phyloP scores from a whole-genome alignment of 53 echinoderm and acorn worm genomes.

The Stichopus horrens region DNA sequence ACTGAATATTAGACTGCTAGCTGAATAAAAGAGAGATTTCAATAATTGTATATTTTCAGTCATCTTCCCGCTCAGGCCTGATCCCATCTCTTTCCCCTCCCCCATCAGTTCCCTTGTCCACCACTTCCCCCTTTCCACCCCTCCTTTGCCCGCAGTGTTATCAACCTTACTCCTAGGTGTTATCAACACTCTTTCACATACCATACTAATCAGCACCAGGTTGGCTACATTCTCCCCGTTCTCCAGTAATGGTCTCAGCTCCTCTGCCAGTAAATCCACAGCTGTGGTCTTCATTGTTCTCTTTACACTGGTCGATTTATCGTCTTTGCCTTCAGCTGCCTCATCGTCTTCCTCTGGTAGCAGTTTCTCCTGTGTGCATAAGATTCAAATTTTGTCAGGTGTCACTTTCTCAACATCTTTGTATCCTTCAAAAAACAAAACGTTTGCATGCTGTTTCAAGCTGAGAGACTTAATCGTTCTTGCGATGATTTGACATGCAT shows the following conservation, averaged over 20 bases:
- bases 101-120: too few relatives aligned
- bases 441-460: too few relatives aligned
- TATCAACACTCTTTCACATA: conserved; percentile 40
- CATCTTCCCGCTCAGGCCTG: neutral
- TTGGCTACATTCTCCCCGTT: conserved; percentile 94
- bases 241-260: conserved; percentile 76
- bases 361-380: conserved; percentile 9
- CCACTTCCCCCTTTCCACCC: neutral
- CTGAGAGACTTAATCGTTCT: too few relatives aligned
- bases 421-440: too few relatives aligned
- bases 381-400: neutral
- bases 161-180: too few relatives aligned
- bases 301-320: conserved; percentile 50
- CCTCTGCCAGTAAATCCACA: conserved; percentile 81
- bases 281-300: conserved; percentile 67
- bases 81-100: too few relatives aligned
- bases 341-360: conserved; percentile 40
- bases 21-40: too few relatives aligned
- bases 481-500: too few relatives aligned
- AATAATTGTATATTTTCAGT: too few relatives aligned
- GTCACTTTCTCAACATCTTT: too few relatives aligned
- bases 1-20: too few relatives aligned
- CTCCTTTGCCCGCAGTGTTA: too few relatives aligned
- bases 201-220: conserved; percentile 95
- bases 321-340: conserved; percentile 34